A percentile compares a stretch with the other conserved stretches of the same genome.
These are phyloP conservation scores for Mimas tiliae DNA, from an alignment of 2,888 invertebrate species.

Conservation along the genomic window DNA sequence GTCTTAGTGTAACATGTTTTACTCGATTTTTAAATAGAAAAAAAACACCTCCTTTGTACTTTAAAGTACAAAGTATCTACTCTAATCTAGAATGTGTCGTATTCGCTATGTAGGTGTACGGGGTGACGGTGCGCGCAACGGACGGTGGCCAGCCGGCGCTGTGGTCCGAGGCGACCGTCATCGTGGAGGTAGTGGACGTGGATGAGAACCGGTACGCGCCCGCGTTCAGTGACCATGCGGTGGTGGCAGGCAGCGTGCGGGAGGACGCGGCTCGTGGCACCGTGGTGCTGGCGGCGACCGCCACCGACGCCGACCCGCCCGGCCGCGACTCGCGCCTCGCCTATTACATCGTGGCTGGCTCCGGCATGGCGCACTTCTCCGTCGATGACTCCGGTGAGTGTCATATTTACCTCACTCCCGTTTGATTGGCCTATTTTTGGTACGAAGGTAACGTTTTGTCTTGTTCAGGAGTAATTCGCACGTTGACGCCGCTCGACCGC, in stretches of 20 bases:
- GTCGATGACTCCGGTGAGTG: constrained; percentile 91
- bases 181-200: constrained; percentile 95
- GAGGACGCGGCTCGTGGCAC: constrained; percentile 93
- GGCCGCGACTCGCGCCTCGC: constrained; percentile 92
- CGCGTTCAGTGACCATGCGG: constrained; percentile 90
- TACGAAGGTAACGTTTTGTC: background rate
- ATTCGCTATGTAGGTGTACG: constrained; percentile 87
- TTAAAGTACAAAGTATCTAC: too few relatives aligned
- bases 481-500: constrained; percentile 93
- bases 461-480: constrained; percentile 90
- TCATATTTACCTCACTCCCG: too few relatives aligned
- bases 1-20: background rate
- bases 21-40: too few relatives aligned
- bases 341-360: constrained; percentile 94
- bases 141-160: constrained; percentile 94
- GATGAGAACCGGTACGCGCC: constrained; percentile 96
- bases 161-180: constrained; percentile 91
- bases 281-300: constrained; percentile 90
- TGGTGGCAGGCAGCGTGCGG: constrained; percentile 88
- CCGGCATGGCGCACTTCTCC: constrained; percentile 95
- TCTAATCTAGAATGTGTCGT: background rate
- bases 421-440: too few relatives aligned
- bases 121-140: constrained; percentile 92
- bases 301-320: constrained; percentile 91
- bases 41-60: too few relatives aligned